A percentile compares a stretch with the other conserved stretches of the same genome.
Conservation (phyloP, 1,140 invertebrate genomes). For the Calephelis nemesis region DNA sequence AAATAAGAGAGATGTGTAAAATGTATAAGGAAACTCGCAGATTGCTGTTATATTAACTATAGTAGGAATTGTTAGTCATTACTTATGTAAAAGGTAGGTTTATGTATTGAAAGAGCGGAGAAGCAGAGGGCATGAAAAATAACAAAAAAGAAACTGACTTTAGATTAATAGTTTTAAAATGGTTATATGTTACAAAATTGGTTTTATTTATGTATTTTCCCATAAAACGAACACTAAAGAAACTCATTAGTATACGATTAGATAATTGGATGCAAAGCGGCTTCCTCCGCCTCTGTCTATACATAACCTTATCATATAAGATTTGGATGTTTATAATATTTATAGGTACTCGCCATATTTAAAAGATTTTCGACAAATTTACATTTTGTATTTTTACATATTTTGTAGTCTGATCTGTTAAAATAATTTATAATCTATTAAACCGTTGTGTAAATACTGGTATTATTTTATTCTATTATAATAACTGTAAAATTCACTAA, state of each 20-base stretch:
- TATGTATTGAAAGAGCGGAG: slow-evolving; percentile 1
- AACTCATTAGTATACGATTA: not conserved
- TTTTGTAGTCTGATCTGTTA: slow-evolving; percentile 32
- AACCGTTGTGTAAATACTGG: slow-evolving; percentile 25
- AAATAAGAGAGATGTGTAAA: slow-evolving; percentile 6
- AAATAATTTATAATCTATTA: slow-evolving; percentile 5
- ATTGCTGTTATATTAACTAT: slow-evolving; percentile 20
- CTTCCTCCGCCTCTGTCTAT: slow-evolving; percentile 2
- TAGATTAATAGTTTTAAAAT: no score
- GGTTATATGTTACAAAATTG: not conserved
- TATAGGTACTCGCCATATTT: slow-evolving; percentile 37
- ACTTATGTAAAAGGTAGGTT: not conserved
- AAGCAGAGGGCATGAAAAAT: no score
- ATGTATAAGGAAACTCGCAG: slow-evolving; percentile 18
- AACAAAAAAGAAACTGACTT: not conserved
- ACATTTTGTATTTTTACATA: slow-evolving; percentile 42
- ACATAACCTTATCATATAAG: slow-evolving; percentile 21
- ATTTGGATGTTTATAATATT: slow-evolving; percentile 33
- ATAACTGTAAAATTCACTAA: slow-evolving; percentile 6
- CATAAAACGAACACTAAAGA: not conserved
- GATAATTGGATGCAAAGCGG: not conserved
- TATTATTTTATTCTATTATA: slow-evolving; percentile 3
- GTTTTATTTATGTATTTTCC: not conserved
- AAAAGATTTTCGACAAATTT: slow-evolving; percentile 44
- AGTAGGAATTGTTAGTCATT: slow-evolving; percentile 23